A percentile compares a stretch with the other conserved stretches of the same genome.
Evolutionary conservation across 2,797 vertebrate genomes (phyloP).

Genomic region (Tokudaia tokunoshimensis): DNA sequence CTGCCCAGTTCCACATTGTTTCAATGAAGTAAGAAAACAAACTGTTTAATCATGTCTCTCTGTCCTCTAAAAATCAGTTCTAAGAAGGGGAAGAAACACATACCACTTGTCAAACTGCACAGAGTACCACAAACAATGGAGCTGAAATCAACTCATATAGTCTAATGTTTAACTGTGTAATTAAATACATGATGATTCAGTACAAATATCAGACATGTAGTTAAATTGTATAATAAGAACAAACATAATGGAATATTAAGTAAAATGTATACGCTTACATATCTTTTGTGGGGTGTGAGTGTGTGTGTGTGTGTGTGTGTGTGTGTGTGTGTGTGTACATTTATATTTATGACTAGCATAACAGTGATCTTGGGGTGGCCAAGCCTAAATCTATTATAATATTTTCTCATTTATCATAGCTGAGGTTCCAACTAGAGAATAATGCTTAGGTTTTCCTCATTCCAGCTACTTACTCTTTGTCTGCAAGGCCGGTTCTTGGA

Average conservation of each 20-base stretch:
- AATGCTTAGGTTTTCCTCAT: accelerated
- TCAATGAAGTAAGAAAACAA: not conserved
- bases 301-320: no score
- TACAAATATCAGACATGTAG: not conserved
- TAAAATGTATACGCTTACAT: not conserved
- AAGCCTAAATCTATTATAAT: not conserved
- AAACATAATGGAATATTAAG: not conserved
- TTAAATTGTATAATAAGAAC: not conserved
- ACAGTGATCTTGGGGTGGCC: not conserved
- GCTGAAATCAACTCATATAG: not conserved
- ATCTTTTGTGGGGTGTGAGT: not conserved
- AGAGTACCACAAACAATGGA: not conserved
- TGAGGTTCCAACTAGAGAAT: not conserved
- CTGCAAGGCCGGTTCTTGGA: not conserved
- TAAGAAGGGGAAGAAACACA: not conserved
- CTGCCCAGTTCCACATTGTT: no score
- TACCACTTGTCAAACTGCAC: accelerated
- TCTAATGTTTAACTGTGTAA: not conserved
- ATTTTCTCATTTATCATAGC: not conserved
- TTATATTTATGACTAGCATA: not conserved
- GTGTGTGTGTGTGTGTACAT: not conserved
- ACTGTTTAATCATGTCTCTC: not conserved
- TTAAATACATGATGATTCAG: not conserved
- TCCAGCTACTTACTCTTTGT: not conserved
- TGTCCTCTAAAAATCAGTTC: not conserved